Evolutionary conservation across 2,888 invertebrate genomes (phyloP).

Genomic region (Pristionchus mayeri): DNA sequence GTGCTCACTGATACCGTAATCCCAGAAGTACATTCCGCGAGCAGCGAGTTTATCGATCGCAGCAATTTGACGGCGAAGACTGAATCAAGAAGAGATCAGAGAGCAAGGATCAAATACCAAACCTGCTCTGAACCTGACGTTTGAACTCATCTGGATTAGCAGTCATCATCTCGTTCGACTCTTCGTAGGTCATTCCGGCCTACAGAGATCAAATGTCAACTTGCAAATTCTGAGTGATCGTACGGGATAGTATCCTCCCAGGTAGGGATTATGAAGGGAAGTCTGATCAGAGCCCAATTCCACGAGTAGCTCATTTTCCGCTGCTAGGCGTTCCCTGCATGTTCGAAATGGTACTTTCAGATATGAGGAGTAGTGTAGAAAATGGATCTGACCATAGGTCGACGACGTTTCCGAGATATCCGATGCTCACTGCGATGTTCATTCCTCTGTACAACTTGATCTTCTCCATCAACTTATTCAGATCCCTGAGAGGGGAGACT

Average conservation of each 20-base stretch:
- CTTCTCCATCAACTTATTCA: slow-evolving; percentile 46
- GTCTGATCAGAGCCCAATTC: slow-evolving; percentile 83
- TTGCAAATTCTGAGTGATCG: not conserved
- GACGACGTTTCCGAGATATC: slow-evolving; percentile 81
- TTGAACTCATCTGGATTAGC: slow-evolving; percentile 79
- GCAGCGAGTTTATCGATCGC: slow-evolving; percentile 80
- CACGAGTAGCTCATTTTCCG: slow-evolving; percentile 80
- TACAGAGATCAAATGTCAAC: slow-evolving; percentile 11
- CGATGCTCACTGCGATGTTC: slow-evolving; percentile 79
- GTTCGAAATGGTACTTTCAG: too few relatives aligned
- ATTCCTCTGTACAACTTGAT: slow-evolving; percentile 63
- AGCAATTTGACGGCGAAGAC: slow-evolving; percentile 80
- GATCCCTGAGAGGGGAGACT: slow-evolving; percentile 70
- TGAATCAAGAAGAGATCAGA: slow-evolving; percentile 64
- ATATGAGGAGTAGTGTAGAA: too few relatives aligned
- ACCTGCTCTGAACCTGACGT: slow-evolving; percentile 80
- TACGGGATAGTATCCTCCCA: slow-evolving; percentile 82
- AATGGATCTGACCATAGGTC: slow-evolving; percentile 80
- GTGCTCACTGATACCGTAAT: slow-evolving; percentile 79
- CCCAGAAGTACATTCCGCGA: slow-evolving; percentile 81
- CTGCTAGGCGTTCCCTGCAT: slow-evolving; percentile 79
- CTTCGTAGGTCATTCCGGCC: slow-evolving; percentile 78
- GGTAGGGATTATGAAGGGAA: slow-evolving; percentile 81
- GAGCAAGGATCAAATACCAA: slow-evolving; percentile 39
- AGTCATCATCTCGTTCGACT: slow-evolving; percentile 79